Conservation (phyloP, 1,140 invertebrate species). For the Apis dorsata region DNA sequence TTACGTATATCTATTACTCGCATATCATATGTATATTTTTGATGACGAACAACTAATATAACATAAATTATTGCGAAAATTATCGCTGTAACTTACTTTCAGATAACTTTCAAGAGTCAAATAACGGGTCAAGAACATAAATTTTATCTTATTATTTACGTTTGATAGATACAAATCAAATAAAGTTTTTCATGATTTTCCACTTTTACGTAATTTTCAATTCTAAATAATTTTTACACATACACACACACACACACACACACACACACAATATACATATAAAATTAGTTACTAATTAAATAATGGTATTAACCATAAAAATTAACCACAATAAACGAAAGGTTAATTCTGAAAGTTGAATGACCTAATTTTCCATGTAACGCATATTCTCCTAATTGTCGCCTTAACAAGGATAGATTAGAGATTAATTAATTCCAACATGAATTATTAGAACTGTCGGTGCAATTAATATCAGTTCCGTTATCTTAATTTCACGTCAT, state of each 20-base stretch:
- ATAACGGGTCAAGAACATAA: background rate
- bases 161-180: background rate
- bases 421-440: slow-evolving; percentile 45
- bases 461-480: background rate
- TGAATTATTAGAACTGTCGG: slow-evolving; percentile 9
- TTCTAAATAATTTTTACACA: background rate
- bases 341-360: slow-evolving; percentile 53
- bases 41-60: background rate
- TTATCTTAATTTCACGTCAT: slow-evolving; percentile 25
- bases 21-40: background rate
- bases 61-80: background rate
- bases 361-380: slow-evolving; percentile 42
- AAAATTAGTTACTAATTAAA: background rate
- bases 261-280: background rate
- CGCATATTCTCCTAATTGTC: slow-evolving; percentile 26
- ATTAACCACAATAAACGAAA: slow-evolving; percentile 46
- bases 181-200: slow-evolving; percentile 6
- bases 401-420: slow-evolving; percentile 42
- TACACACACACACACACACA: too few species aligned
- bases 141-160: slow-evolving; percentile 16
- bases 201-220: background rate
- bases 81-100: background rate
- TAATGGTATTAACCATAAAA: background rate
- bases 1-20: too few species aligned
- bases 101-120: background rate